Conservation (phyloP, 92 coral and sea anemone species). For the Virgularia gustaviana region DNA sequence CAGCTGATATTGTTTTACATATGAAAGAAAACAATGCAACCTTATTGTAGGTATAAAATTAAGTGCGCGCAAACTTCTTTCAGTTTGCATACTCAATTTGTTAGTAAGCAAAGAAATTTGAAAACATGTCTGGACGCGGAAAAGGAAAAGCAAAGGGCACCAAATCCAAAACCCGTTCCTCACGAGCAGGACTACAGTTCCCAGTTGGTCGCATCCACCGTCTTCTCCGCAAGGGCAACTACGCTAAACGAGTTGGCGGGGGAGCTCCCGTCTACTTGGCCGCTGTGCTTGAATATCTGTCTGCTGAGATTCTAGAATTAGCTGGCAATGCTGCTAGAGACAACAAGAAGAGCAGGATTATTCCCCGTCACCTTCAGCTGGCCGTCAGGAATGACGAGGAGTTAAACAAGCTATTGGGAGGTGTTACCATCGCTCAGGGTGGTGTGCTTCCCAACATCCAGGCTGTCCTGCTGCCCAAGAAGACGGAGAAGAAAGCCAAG, state of each 20-base stretch:
- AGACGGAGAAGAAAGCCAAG: no score
- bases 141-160: constrained; percentile 73
- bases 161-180: constrained; percentile 68
- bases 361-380: constrained; percentile 75
- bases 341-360: constrained; percentile 79
- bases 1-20: constrained; percentile 30
- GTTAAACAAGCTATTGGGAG: constrained; percentile 71
- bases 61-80: constrained; percentile 38
- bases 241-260: constrained; percentile 62
- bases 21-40: constrained; percentile 45
- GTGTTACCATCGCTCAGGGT: constrained; percentile 27
- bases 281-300: constrained; percentile 65
- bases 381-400: constrained; percentile 94
- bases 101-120: constrained; percentile 37
- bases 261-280: constrained; percentile 74
- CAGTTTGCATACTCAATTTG: constrained; percentile 37
- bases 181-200: constrained; percentile 75
- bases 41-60: constrained; percentile 36
- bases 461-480: constrained; percentile 33
- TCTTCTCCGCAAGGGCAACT: constrained; percentile 64
- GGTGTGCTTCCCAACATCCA: constrained; percentile 26
- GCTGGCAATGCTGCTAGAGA: constrained; percentile 85
- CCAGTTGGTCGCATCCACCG: constrained; percentile 80
- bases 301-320: constrained; percentile 74
- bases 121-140: constrained; percentile 80